A percentile compares a stretch with the other conserved stretches of the same genome.
Conservation (phyloP, 1,140 invertebrate genomes). For the Vanessa atalanta region DNA sequence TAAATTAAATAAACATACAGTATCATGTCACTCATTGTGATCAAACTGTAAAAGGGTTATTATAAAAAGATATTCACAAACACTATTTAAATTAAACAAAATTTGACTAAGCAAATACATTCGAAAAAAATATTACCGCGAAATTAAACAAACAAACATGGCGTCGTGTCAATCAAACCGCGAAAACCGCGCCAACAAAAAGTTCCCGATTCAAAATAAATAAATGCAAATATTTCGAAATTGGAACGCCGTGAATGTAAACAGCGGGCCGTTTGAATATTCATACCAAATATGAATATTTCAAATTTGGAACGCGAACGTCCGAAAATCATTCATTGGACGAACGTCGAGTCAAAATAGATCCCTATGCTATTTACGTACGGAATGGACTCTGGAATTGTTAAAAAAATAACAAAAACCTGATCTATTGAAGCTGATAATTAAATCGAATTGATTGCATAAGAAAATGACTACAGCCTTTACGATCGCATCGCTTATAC, state of each 20-base stretch:
- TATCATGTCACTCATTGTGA: constrained; percentile 6
- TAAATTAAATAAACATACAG: neutral
- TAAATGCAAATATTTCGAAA: constrained; percentile 75
- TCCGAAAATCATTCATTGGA: constrained; percentile 70
- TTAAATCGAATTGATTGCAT: too few relatives aligned
- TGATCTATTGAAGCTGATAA: too few relatives aligned
- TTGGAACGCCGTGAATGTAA: constrained; percentile 68
- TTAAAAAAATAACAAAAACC: neutral
- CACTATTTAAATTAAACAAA: constrained; percentile 28
- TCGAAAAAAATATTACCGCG: constrained; percentile 21
- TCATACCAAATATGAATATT: constrained; percentile 73
- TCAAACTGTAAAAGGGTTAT: constrained; percentile 13
- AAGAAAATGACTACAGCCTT: too few relatives aligned
- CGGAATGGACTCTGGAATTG: neutral
- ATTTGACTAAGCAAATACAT: constrained; percentile 33
- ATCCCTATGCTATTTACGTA: neutral
- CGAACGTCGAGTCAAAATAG: constrained; percentile 16
- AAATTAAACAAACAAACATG: constrained; percentile 31
- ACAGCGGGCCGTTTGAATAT: constrained; percentile 71
- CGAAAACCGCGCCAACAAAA: constrained; percentile 47
- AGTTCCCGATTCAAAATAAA: constrained; percentile 68
- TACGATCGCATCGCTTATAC: too few relatives aligned
- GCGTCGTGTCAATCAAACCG: constrained; percentile 34
- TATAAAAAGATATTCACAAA: constrained; percentile 8
- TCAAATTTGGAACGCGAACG: constrained; percentile 66